A percentile compares a stretch with the other conserved stretches of the same genome.
These are phyloP conservation scores for Cololabis saira DNA, from an alignment of 2,113 vertebrate species.

Conservation along the genomic window DNA sequence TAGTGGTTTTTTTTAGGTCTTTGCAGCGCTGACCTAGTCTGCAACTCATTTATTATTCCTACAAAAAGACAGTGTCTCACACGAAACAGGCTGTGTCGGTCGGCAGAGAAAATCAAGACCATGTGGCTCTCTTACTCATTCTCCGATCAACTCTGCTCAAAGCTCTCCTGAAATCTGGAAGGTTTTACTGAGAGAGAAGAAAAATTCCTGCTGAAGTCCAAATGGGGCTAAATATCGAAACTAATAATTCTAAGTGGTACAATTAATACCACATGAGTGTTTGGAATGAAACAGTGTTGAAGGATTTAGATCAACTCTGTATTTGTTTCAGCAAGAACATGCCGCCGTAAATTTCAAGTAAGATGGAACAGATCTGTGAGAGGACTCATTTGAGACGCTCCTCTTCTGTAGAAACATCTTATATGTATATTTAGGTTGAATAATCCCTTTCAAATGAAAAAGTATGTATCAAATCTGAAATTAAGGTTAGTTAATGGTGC, in stretches of 20 bases:
- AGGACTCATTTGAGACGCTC: background rate
- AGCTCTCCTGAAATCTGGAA: slow-evolving; percentile 40
- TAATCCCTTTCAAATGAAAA: no score
- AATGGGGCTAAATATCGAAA: slow-evolving; percentile 10
- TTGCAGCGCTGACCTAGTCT: background rate
- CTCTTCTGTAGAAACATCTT: no score
- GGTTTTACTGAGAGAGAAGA: slow-evolving; percentile 12
- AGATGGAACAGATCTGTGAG: background rate
- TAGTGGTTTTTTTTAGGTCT: background rate
- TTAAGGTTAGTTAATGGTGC: no score
- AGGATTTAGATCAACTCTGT: slow-evolving; percentile 9
- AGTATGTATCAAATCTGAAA: no score
- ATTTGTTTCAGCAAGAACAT: background rate
- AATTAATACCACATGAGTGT: slow-evolving; percentile 15
- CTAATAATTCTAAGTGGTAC: background rate
- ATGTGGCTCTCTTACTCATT: slow-evolving; percentile 22
- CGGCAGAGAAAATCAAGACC: slow-evolving; percentile 42
- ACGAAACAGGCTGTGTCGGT: slow-evolving; percentile 20
- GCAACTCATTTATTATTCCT: background rate
- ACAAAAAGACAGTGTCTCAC: slow-evolving; percentile 4
- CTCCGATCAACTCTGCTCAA: slow-evolving; percentile 7
- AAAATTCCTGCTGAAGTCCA: slow-evolving; percentile 30
- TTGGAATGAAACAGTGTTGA: background rate
- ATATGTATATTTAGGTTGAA: no score
- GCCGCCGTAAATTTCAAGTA: background rate